Evolutionary conservation across 2,113 vertebrate species (phyloP).

Genomic region (Pseudonaja textilis): DNA sequence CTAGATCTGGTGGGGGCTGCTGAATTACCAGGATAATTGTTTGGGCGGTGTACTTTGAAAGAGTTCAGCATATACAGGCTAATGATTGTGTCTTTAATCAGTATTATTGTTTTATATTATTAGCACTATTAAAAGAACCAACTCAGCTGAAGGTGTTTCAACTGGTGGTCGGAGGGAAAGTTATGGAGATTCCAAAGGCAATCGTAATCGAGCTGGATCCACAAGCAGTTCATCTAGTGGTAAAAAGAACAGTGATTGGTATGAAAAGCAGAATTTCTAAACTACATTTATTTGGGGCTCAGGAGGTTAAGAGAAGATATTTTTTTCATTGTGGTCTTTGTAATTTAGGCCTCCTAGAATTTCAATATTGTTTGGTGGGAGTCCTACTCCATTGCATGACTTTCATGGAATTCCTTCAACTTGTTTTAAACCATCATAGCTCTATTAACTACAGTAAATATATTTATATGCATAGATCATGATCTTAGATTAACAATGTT

Average conservation of each 20-base stretch:
- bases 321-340: background rate
- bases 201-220: conserved; percentile 88
- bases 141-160: conserved; percentile 89
- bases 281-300: background rate
- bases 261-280: background rate
- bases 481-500: background rate
- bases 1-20: background rate
- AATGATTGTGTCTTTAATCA: background rate
- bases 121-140: conserved; percentile 92
- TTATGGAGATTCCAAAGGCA: conserved; percentile 83
- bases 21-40: background rate
- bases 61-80: background rate
- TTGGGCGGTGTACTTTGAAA: background rate
- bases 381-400: background rate
- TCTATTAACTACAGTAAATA: background rate
- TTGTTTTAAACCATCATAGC: background rate
- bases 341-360: background rate
- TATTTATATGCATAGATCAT: background rate
- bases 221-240: conserved; percentile 92
- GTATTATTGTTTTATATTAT: conserved; percentile 37
- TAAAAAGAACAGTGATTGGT: conserved; percentile 95
- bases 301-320: background rate
- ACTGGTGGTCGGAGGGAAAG: conserved; percentile 85
- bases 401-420: background rate
- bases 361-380: background rate